Base-by-base conservation (phyloP, 2,113 vertebrate genomes). In the Gorilla gorilla region DNA sequence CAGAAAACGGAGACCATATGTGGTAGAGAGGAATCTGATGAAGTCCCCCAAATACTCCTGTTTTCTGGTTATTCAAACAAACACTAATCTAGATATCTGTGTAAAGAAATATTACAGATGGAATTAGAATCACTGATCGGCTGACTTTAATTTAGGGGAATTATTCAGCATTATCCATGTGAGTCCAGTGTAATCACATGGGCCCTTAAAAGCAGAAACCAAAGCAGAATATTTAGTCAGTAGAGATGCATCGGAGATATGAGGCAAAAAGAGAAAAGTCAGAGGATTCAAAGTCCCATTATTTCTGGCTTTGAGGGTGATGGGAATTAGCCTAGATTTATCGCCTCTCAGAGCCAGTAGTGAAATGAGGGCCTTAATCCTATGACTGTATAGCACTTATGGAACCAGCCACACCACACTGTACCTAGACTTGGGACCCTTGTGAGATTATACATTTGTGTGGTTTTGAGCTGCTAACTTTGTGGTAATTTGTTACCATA, bases 1-100 rank as follows among this genome's bases (percentile, higher is more conserved):
- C 57, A 96, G 94, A 97, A 98, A 98, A 97, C 14, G 2, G 22
- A 78, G n/a, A 32, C 4, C 11, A 18, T 22, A 13, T 61, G 0
- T 25, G 23, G 1, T 11, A 64, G n/a, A 25, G 11, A 25, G 35
- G 27, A 70, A 50, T 72, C 3, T 75, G 55, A 70, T 32, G 5
- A 30, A 55, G 6, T 40, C 6, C 5, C 50, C 25, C 6, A 20
- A 43, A 48, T 61, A 17, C 20, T 55, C 8, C 3, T 3, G 0
- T 43, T 25, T 25, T 70, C 43, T 78, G 18, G 3, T 75, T 11
- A 12, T 40, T 70, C 66, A 35, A 8, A 35, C 25, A 55, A 35
- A 55, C 11, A 45, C 38, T 50, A 30, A 61, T 22, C 3, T 30
- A 27, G 45, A 5, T 43, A 35, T 6, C 38, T 0, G 48, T 52